A percentile compares a stretch with the other conserved stretches of the same genome.
phyloP scores from a whole-genome alignment of 2,113 vertebrate genomes.

The Anguilla japonica region DNA sequence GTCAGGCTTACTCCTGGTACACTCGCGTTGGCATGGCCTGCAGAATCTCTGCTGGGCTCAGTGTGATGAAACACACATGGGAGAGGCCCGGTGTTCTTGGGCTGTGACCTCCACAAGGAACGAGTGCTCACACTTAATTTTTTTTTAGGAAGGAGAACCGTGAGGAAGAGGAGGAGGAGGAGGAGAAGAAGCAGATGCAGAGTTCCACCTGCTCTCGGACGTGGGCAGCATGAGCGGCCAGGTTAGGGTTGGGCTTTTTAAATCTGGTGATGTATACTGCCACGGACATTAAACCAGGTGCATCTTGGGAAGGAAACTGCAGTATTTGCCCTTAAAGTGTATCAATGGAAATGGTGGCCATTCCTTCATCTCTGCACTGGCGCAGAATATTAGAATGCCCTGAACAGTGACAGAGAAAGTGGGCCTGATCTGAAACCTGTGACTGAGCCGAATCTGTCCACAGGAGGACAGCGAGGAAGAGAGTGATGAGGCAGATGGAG shows the following conservation, averaged over 20 bases:
- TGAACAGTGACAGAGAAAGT: too few relatives aligned
- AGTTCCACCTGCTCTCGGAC: constrained; percentile 83
- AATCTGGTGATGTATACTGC: background rate
- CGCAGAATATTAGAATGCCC: too few relatives aligned
- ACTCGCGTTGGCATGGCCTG: background rate
- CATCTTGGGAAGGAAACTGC: too few relatives aligned
- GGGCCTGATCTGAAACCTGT: background rate
- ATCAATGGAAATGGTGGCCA: too few relatives aligned
- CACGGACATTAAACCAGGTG: too few relatives aligned
- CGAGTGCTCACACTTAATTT: background rate
- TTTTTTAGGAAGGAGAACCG: constrained; percentile 50
- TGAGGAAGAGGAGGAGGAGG: constrained; percentile 70
- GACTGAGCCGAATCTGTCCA: background rate
- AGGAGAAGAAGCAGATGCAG: constrained; percentile 84
- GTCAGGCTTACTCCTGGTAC: background rate
- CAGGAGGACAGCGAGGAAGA: constrained; percentile 58
- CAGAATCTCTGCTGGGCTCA: background rate
- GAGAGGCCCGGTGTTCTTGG: too few relatives aligned
- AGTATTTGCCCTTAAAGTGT: too few relatives aligned
- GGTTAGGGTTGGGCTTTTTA: constrained; percentile 54
- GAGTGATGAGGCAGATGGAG: constrained; percentile 40
- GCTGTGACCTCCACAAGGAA: background rate
- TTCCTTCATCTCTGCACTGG: too few relatives aligned
- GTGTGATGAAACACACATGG: background rate
- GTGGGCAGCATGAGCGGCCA: constrained; percentile 77